Evolutionary conservation across 2,888 invertebrate species (phyloP).

Genomic region (Pteria penguin): DNA sequence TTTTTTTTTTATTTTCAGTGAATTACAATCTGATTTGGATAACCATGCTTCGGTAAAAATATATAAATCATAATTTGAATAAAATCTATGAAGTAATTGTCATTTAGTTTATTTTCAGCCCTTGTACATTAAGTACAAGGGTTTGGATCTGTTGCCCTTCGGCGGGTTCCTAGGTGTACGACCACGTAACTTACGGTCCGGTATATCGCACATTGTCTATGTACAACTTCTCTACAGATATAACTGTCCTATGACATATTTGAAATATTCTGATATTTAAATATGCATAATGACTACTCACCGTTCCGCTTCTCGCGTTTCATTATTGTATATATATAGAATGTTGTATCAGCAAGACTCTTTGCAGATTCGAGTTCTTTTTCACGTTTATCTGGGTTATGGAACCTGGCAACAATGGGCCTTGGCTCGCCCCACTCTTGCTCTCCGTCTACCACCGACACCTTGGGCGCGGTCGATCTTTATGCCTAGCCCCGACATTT

Average conservation of each 20-base stretch:
- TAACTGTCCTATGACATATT: too few species aligned
- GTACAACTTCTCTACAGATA: constrained; percentile 4
- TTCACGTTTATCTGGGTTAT: constrained; percentile 1
- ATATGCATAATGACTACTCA: too few species aligned
- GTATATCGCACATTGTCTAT: constrained; percentile 3
- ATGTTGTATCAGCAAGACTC: neutral
- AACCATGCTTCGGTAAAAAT: too few species aligned
- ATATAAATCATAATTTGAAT: constrained; percentile 5
- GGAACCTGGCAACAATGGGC: constrained; percentile 11
- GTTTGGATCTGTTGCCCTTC: neutral
- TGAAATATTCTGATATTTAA: too few species aligned
- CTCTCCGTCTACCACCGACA: neutral
- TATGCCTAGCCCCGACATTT: neutral
- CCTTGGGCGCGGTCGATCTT: neutral
- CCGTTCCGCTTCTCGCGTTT: neutral
- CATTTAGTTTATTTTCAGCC: constrained; percentile 13
- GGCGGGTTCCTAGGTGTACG: neutral
- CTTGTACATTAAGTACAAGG: constrained; percentile 4
- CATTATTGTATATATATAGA: neutral
- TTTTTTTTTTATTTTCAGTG: neutral
- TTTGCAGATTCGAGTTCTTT: neutral
- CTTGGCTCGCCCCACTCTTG: neutral
- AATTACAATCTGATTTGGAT: neutral
- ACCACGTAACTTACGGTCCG: neutral
- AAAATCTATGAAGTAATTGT: constrained; percentile 21